Conservation (phyloP, 2,113 vertebrate genomes). For the Neogale vison region DNA sequence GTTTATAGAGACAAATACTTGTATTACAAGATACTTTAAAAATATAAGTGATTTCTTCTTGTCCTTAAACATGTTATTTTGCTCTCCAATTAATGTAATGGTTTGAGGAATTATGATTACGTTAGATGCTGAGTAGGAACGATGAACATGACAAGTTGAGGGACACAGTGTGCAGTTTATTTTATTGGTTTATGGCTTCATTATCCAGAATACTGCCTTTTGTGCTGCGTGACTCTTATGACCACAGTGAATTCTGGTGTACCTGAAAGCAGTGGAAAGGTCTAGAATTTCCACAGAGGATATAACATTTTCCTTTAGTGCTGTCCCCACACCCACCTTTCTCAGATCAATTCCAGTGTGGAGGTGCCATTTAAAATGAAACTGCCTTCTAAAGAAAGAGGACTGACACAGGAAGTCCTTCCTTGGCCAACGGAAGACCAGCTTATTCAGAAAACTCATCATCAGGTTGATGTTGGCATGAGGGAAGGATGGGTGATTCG, state of each 20-base stretch:
- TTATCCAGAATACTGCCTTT: slow-evolving; percentile 17
- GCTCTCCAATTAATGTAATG: not conserved
- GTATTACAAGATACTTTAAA: not conserved
- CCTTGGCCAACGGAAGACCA: not conserved
- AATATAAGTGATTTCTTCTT: not conserved
- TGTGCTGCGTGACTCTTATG: not conserved
- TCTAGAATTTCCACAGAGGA: slow-evolving; percentile 15
- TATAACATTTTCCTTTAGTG: not conserved
- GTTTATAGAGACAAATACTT: not conserved
- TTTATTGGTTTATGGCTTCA: slow-evolving; percentile 9
- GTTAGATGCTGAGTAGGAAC: not conserved
- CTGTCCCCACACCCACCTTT: not conserved
- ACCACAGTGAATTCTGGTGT: not conserved
- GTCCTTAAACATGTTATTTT: not conserved
- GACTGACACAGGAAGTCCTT: not conserved
- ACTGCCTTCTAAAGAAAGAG: not conserved
- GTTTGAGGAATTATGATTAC: not conserved
- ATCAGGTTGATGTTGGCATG: not conserved
- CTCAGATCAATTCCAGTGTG: not conserved
- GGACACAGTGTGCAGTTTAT: not conserved
- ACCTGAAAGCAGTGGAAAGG: not conserved
- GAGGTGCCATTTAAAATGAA: not conserved
- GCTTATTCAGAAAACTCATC: not conserved
- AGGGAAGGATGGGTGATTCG: not conserved
- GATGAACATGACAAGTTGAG: not conserved